Base-by-base conservation (phyloP, 2,888 invertebrate genomes). In the Chouioia cunea region DNA sequence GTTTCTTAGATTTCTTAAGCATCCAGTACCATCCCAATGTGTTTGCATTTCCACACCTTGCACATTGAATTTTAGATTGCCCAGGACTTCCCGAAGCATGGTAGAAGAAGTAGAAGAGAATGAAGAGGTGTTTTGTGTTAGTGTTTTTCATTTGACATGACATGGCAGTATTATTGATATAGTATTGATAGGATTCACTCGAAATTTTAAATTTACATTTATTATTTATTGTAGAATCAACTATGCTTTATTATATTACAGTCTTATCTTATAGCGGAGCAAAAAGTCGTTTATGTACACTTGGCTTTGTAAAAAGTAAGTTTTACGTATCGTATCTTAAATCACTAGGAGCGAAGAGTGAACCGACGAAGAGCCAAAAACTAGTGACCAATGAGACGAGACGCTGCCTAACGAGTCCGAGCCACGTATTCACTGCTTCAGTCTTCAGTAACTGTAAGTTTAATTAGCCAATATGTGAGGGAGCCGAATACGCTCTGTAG, bases 371-470 rank as follows among this genome's bases (percentile, higher is more conserved):
- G 69, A 78, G 79, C 74, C 82, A 79, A 77, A 81, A 78, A 70
- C 81, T 77, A 78, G 74, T 77, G 77, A 79, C 79, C 81, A 82
- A 81, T 70, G 75, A 71, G 76, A 78, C 76, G 79, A 84, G 77
- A 70, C 78, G 79, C 76, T 79, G 77, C 75, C 78, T 76, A 74
- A 81, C 72, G 70, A 75, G 76, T 75, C 74, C 76, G 74, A 82
- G 78, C 80, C 81, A 82, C 76, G 79, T 75, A 73, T 76, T 78
- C 77, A 76, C 79, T 75, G 78, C 70, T 6, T 36, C 36, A 72
- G 78, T 65, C 74, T 80, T 76, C 75, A 79, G 76, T 71, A 81
- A 83, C 83, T 83, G 82, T 81, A 83, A 84, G 76, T 78, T 81
- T 65, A 79, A 81, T 73, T 72, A 70, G 48, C 67, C 59, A 54